Base-by-base conservation (phyloP, 2,113 vertebrate genomes). In the Apaloderma vittatum region DNA sequence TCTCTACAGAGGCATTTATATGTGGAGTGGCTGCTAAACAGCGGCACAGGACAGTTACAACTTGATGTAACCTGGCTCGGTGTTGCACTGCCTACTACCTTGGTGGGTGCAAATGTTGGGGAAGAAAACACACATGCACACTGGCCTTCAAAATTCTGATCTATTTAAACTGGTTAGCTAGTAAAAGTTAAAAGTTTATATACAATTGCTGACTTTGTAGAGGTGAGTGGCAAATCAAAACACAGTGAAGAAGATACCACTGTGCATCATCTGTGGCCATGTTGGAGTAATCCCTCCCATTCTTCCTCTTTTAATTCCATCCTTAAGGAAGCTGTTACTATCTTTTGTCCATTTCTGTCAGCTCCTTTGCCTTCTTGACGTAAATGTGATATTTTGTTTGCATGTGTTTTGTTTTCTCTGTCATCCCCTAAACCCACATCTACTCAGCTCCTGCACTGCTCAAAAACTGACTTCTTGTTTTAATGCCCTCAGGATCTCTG, bases 1-100 rank as follows among this genome's bases (percentile, higher is more conserved):
- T 27, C 18, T 76, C 63, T n/a, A 10, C 20, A 73, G n/a, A n/a
- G n/a, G 62, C 46, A 72, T 6, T 72, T 0, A 0, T 27, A n/a
- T 36, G n/a, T 11, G 48, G 59, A 71, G 40, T 74, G 82, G 59
- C 43, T 82, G 29, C 43, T 70, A 32, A 52, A 52, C 4, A 62
- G 51, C 1, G 46, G 29, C 58, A 68, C 26, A n/a, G 51, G 26
- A 54, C 1, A 3, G 24, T 18, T 72, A 37, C 48, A 57, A 19
- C 51, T 43, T 0, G 3, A 10, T 83, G 62, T 80, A 51, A 21
- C 52, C 30, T 45, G 23, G 26, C 36, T 49, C 2, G 2, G 3
- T 49, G n/a, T 6, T 57, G 37, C 17, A 20, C 20, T 22, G 30
- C 48, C 13, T 17, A 3, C 20, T 40, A 40, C 29, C 23, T 46